Percentiles rank a stretch among this genome's conserved stretches.
Evolutionary conservation across 2,888 invertebrate genomes (phyloP).

Genomic region (Adela reaumurella): DNA sequence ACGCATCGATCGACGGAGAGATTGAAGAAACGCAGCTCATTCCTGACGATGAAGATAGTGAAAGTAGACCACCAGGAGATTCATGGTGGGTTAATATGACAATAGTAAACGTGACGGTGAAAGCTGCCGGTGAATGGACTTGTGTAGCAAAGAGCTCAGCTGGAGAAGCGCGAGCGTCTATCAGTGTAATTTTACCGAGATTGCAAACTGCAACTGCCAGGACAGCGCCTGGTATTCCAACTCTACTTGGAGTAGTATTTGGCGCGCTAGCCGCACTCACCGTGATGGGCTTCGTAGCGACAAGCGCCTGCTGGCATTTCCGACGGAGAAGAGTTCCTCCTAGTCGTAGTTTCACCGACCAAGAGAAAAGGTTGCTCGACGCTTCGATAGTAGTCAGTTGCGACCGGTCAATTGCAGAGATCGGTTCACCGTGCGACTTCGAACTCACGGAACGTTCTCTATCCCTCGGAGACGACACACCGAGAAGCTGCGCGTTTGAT

Average conservation of each 20-base stretch:
- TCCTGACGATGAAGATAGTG: conserved; percentile 35
- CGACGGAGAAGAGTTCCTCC: conserved; percentile 68
- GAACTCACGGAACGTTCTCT: conserved; percentile 44
- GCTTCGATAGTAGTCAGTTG: conserved; percentile 66
- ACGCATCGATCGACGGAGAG: conserved; percentile 43
- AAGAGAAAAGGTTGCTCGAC: conserved; percentile 82
- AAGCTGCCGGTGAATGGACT: conserved; percentile 82
- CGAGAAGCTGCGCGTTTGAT: conserved; percentile 49
- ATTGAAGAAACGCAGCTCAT: conserved; percentile 44
- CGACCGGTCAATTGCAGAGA: conserved; percentile 63
- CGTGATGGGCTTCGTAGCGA: conserved; percentile 58
- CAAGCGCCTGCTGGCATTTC: conserved; percentile 59
- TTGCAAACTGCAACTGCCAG: conserved; percentile 75
- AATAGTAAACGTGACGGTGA: conserved; percentile 75
- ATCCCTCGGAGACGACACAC: conserved; percentile 36
- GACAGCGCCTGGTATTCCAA: conserved; percentile 69
- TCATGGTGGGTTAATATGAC: conserved; percentile 78
- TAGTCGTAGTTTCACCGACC: conserved; percentile 75
- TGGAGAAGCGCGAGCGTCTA: conserved; percentile 60
- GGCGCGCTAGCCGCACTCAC: conserved; percentile 69
- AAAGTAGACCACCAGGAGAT: conserved; percentile 44
- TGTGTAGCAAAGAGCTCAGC: conserved; percentile 73
- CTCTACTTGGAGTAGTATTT: conserved; percentile 69
- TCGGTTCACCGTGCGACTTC: conserved; percentile 54
- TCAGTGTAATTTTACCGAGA: conserved; percentile 47